Evolutionary conservation across 2,888 invertebrate genomes (phyloP).

Genomic region (Sinhomidia bicolor): DNA sequence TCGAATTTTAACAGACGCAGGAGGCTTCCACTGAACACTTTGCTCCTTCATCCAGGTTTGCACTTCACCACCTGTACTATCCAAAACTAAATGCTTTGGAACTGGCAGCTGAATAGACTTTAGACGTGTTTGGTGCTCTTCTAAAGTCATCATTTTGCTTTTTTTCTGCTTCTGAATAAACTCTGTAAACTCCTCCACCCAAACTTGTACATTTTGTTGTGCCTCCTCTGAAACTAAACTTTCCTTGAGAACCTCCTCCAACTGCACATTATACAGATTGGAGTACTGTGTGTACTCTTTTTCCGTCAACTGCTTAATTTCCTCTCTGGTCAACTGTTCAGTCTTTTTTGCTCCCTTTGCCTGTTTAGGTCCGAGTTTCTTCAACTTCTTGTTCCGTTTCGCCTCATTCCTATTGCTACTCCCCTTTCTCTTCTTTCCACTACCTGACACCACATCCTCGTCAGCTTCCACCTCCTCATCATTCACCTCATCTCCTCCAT

Average conservation of each 20-base stretch:
- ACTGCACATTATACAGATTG: conserved; percentile 76
- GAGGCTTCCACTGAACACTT: conserved; percentile 49
- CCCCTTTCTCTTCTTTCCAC: conserved; percentile 52
- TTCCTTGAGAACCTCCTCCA: conserved; percentile 76
- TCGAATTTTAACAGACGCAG: conserved; percentile 60
- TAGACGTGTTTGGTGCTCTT: conserved; percentile 45
- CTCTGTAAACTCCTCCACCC: conserved; percentile 70
- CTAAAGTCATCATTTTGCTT: conserved; percentile 36
- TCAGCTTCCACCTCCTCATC: too few species aligned
- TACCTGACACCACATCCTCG: too few species aligned
- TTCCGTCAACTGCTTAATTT: conserved; percentile 70
- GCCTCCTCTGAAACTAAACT: conserved; percentile 52
- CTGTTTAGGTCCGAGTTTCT: conserved; percentile 54
- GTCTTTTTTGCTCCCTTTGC: conserved; percentile 34
- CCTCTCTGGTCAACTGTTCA: conserved; percentile 54
- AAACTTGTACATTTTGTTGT: conserved; percentile 58
- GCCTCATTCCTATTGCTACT: neutral
- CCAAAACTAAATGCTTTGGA: conserved; percentile 51
- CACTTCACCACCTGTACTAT: neutral
- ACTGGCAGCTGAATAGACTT: conserved; percentile 68
- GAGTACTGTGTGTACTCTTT: conserved; percentile 69
- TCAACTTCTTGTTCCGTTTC: conserved; percentile 44
- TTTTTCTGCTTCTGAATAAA: conserved; percentile 35
- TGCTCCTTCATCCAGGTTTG: conserved; percentile 27
- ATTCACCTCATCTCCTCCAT: neutral